phyloP scores from a whole-genome alignment of 37 sponge, comb jelly and placozoan species.

The Hexactinellida sp. region DNA sequence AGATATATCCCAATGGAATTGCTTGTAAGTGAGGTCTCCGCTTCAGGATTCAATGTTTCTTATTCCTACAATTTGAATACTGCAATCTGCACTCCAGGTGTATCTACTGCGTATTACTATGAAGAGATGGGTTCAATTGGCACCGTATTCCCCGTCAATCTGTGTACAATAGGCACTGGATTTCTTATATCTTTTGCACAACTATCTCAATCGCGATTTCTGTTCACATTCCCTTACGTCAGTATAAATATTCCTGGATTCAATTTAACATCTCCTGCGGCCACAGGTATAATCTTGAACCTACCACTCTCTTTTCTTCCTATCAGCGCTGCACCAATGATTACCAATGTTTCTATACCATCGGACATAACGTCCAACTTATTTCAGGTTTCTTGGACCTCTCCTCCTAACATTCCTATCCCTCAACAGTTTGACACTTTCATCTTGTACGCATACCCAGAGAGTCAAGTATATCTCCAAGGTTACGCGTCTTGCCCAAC shows the following conservation, averaged over 20 bases:
- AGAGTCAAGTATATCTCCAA: background rate
- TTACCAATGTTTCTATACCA: background rate
- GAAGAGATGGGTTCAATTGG: background rate
- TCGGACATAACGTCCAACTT: background rate
- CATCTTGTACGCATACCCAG: background rate
- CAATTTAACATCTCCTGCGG: background rate
- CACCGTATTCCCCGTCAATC: background rate
- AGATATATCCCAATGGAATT: background rate
- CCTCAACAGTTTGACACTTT: background rate
- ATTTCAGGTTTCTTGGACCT: background rate
- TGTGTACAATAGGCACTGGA: background rate
- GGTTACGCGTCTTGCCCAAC: background rate
- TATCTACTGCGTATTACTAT: background rate
- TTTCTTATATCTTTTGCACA: background rate
- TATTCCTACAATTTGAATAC: background rate
- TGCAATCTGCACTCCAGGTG: background rate
- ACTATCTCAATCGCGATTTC: background rate
- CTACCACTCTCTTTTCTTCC: background rate
- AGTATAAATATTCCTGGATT: background rate
- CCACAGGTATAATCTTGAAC: background rate
- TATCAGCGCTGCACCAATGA: background rate
- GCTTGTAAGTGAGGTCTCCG: background rate
- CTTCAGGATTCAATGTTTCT: background rate
- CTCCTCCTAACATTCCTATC: background rate
- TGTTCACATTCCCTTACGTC: background rate